A percentile compares a stretch with the other conserved stretches of the same genome.
phyloP scores from a whole-genome alignment of 2,888 invertebrate genomes.

The Lottia gigantea region DNA sequence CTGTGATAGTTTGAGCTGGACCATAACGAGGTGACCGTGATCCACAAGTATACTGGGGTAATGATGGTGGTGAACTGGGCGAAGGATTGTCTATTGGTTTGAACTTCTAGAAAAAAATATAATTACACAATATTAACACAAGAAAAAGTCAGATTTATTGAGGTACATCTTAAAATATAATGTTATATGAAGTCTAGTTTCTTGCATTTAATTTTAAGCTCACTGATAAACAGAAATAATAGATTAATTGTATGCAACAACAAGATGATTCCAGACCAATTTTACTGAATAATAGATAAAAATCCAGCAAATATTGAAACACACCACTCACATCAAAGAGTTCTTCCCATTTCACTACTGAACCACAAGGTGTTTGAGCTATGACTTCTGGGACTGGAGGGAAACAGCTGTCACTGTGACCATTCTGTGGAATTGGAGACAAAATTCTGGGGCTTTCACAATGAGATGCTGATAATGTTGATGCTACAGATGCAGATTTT shows the following conservation, averaged over 20 bases:
- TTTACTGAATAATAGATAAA: no score
- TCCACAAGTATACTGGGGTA: neutral
- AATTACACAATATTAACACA: neutral
- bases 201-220: no score
- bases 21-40: constrained; percentile 25
- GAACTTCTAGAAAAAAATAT: constrained; percentile 14
- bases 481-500: constrained; percentile 53
- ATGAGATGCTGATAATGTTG: constrained; percentile 26
- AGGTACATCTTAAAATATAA: no score
- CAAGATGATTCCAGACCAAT: no score
- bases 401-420: constrained; percentile 18
- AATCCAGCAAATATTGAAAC: no score
- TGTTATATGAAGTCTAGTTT: no score
- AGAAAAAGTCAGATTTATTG: neutral
- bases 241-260: no score
- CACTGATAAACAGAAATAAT: no score
- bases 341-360: constrained; percentile 56
- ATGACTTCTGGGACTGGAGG: constrained; percentile 50
- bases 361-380: constrained; percentile 60
- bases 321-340: constrained; percentile 48
- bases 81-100: constrained; percentile 7
- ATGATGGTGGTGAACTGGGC: neutral
- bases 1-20: constrained; percentile 69
- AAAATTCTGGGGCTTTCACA: constrained; percentile 29
- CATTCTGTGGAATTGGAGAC: constrained; percentile 39